Percentiles rank a stretch among this genome's conserved stretches.
These are phyloP conservation scores for Nephrocerus scutellatus DNA, from an alignment of 2,888 invertebrate genomes.

Conservation along the genomic window DNA sequence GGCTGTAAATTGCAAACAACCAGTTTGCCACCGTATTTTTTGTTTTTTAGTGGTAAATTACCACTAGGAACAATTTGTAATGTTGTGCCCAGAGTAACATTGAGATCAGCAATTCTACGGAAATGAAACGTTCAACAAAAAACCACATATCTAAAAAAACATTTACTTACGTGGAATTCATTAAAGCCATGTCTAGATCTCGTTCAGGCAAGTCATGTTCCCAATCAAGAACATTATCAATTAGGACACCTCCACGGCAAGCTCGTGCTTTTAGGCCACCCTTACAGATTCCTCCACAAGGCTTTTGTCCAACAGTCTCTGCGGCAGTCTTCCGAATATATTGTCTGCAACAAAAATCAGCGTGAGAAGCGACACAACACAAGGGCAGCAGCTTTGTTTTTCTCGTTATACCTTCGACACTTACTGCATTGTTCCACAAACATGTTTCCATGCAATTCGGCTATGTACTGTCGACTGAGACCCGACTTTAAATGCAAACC, in stretches of 20 bases:
- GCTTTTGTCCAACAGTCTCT: slow-evolving; percentile 72
- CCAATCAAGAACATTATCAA: slow-evolving; percentile 95
- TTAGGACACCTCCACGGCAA: slow-evolving; percentile 85
- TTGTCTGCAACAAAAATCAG: slow-evolving; percentile 58
- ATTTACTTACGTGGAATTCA: slow-evolving; percentile 60
- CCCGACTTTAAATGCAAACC: slow-evolving; percentile 92
- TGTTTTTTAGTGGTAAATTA: slow-evolving; percentile 77
- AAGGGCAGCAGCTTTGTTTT: background rate
- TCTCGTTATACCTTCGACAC: slow-evolving; percentile 64
- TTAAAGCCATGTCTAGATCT: slow-evolving; percentile 75
- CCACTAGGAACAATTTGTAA: slow-evolving; percentile 96
- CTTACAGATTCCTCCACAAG: slow-evolving; percentile 59
- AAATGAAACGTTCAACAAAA: background rate
- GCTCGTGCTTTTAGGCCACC: slow-evolving; percentile 57
- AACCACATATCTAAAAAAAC: background rate
- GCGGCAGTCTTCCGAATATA: slow-evolving; percentile 71
- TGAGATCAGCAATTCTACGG: slow-evolving; percentile 83
- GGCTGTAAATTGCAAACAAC: slow-evolving; percentile 94
- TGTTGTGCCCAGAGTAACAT: slow-evolving; percentile 93
- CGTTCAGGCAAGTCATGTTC: slow-evolving; percentile 86
- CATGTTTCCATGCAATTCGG: slow-evolving; percentile 98
- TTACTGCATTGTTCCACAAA: slow-evolving; percentile 84
- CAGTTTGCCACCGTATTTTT: slow-evolving; percentile 78
- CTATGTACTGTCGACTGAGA: slow-evolving; percentile 66
- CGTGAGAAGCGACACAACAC: slow-evolving; percentile 3